Conservation (phyloP, 2,113 vertebrate species). For the Castor canadensis region DNA sequence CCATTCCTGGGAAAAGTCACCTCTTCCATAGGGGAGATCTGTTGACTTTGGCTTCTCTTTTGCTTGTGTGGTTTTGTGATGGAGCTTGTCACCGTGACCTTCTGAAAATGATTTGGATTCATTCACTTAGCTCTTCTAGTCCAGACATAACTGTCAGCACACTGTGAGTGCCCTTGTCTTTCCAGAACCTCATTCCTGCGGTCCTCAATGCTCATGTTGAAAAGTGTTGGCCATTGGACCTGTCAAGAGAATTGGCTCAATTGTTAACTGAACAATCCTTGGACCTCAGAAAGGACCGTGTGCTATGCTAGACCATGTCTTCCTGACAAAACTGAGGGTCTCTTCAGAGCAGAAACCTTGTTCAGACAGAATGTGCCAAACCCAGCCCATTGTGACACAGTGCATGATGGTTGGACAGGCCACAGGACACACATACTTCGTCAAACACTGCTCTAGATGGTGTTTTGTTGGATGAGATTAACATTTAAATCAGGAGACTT, state of each 20-base stretch:
- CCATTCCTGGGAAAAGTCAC: not conserved
- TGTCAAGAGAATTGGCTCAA: not conserved
- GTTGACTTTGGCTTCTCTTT: not conserved
- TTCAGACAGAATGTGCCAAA: too few species aligned
- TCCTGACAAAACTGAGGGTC: not conserved
- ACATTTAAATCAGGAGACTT: not conserved
- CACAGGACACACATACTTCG: not conserved
- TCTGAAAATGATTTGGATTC: not conserved
- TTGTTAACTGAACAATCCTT: not conserved
- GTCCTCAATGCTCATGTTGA: conserved; percentile 12
- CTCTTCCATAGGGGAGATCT: not conserved
- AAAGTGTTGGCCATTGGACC: not conserved
- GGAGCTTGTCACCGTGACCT: not conserved
- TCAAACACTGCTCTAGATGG: not conserved
- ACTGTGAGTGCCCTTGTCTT: not conserved
- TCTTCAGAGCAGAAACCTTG: not conserved
- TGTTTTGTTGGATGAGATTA: not conserved
- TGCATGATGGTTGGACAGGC: not conserved
- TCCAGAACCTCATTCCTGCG: not conserved
- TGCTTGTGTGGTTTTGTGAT: not conserved
- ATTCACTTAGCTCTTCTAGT: not conserved
- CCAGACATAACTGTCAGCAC: not conserved
- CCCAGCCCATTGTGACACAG: too few species aligned
- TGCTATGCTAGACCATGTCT: too few species aligned
- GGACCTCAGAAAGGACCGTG: not conserved